Percentiles rank a stretch among this genome's conserved stretches.
Evolutionary conservation across 2,888 invertebrate genomes (phyloP).

Genomic region (Orthonevra nobilis): DNA sequence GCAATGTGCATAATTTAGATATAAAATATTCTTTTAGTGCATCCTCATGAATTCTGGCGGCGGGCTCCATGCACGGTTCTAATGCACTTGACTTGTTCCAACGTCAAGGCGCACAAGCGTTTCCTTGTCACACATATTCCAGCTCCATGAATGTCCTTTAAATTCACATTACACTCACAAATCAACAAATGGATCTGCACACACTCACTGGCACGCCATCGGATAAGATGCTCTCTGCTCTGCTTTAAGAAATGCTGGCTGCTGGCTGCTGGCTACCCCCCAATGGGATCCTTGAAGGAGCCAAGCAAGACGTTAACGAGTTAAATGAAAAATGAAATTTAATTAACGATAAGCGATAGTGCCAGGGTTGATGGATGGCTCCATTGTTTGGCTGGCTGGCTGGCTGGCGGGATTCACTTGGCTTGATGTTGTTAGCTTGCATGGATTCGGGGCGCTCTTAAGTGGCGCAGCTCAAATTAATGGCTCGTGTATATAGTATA

Average conservation of each 20-base stretch:
- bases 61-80: conserved; percentile 22
- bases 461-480: conserved; percentile 56
- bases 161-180: conserved; percentile 67
- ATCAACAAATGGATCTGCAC: conserved; percentile 63
- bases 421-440: conserved; percentile 43
- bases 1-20: conserved; percentile 66
- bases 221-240: conserved; percentile 20
- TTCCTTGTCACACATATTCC: conserved; percentile 58
- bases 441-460: conserved; percentile 31
- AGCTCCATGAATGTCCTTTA: conserved; percentile 58
- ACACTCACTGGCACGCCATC: not conserved
- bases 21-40: conserved; percentile 67
- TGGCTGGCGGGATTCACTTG: conserved; percentile 45
- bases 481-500: no score
- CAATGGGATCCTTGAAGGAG: conserved; percentile 51
- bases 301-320: conserved; percentile 66
- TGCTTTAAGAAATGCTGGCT: not conserved
- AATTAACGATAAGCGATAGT: conserved; percentile 71
- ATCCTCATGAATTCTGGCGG: conserved; percentile 59
- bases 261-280: not conserved
- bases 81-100: conserved; percentile 57
- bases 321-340: conserved; percentile 71
- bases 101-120: conserved; percentile 39
- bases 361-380: conserved; percentile 64
- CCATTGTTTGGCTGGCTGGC: conserved; percentile 50